Conservation (phyloP, 2,888 invertebrate species). For the Agrenia bidenticulata region DNA sequence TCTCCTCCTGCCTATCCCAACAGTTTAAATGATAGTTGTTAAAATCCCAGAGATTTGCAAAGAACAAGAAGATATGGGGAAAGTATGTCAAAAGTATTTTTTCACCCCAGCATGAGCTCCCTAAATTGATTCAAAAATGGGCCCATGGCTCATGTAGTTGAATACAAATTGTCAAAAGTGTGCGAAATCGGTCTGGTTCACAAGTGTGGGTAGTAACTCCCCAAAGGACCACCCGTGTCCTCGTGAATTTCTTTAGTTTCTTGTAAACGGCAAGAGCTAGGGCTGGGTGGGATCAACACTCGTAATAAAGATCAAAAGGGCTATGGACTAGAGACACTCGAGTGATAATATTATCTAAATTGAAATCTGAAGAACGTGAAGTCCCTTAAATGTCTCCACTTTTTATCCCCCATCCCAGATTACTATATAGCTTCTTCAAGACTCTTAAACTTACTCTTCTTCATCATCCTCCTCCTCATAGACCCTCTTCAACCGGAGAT, state of each 20-base stretch:
- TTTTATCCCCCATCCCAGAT: too few relatives aligned
- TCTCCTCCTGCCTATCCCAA: too few relatives aligned
- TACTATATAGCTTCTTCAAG: too few relatives aligned
- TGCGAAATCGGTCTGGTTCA: neutral
- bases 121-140: slow-evolving; percentile 11
- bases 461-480: too few relatives aligned
- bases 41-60: too few relatives aligned
- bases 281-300: too few relatives aligned
- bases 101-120: slow-evolving; percentile 1
- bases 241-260: too few relatives aligned
- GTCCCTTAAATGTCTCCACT: neutral
- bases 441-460: too few relatives aligned
- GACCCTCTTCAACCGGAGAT: too few relatives aligned
- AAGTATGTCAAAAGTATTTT: neutral
- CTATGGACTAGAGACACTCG: neutral
- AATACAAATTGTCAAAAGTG: slow-evolving; percentile 7
- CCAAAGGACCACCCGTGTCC: slow-evolving; percentile 2
- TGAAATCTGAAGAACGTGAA: slow-evolving; percentile 17
- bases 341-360: slow-evolving; percentile 12
- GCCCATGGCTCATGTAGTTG: neutral
- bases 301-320: neutral
- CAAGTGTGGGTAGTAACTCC: neutral
- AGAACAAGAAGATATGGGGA: too few relatives aligned
- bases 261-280: too few relatives aligned
- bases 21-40: too few relatives aligned